Conservation (phyloP, 2,113 vertebrate species). For the Channa argus region DNA sequence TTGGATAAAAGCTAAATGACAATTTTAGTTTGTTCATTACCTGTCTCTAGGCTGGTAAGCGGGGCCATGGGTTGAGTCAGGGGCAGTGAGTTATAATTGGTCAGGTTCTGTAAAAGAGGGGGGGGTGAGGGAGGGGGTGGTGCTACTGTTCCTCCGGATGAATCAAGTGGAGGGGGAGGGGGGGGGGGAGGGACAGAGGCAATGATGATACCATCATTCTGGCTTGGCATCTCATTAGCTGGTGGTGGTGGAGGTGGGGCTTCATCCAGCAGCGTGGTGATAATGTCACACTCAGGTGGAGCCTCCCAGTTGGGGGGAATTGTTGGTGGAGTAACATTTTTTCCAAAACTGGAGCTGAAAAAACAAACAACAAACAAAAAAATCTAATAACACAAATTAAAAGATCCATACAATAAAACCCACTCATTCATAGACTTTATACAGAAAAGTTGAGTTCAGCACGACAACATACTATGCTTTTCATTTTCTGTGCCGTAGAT, state of each 20-base stretch:
- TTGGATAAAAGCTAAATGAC: too few species aligned
- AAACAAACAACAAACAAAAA: too few species aligned
- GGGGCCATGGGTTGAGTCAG: slow-evolving; percentile 47
- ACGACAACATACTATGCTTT: too few species aligned
- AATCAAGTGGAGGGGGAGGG: slow-evolving; percentile 25
- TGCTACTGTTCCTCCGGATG: background rate
- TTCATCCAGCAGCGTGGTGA: slow-evolving; percentile 52
- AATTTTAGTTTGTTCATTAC: slow-evolving; percentile 36
- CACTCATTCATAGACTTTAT: too few species aligned
- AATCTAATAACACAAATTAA: too few species aligned
- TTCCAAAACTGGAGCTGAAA: slow-evolving; percentile 80
- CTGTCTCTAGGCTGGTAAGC: slow-evolving; percentile 74
- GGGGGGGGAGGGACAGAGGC: slow-evolving; percentile 33
- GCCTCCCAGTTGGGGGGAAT: slow-evolving; percentile 59
- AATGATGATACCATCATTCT: background rate
- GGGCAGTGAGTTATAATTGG: slow-evolving; percentile 3
- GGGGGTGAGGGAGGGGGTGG: slow-evolving; percentile 44
- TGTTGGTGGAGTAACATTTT: slow-evolving; percentile 73
- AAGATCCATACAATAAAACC: too few species aligned
- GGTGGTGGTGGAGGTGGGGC: slow-evolving; percentile 49
- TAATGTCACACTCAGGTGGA: slow-evolving; percentile 66
- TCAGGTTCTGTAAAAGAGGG: slow-evolving; percentile 5
- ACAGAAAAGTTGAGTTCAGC: too few species aligned
- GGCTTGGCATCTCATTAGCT: background rate
- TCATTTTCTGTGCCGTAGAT: too few species aligned